Percentiles rank a stretch among this genome's conserved stretches.
Evolutionary conservation across 2,888 invertebrate species (phyloP).

Genomic region (Nematopogon swammerdamellus): DNA sequence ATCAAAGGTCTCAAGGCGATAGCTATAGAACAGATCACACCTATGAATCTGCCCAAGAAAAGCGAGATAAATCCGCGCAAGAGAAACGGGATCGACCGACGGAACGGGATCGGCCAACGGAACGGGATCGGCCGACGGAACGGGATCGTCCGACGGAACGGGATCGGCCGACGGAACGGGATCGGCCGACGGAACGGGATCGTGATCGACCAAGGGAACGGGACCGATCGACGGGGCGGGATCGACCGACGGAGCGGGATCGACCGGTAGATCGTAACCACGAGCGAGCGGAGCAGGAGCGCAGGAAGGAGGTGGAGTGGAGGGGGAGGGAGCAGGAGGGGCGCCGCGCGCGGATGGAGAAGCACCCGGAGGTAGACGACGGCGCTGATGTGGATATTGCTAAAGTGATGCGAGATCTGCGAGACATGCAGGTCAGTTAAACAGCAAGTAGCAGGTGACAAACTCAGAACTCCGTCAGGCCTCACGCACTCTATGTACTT

Average conservation of each 20-base stretch:
- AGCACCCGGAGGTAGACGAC: too few species aligned
- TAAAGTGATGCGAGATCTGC: slow-evolving; percentile 34
- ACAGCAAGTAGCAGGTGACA: neutral
- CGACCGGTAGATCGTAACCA: too few species aligned
- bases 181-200: slow-evolving; percentile 15
- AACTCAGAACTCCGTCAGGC: too few species aligned
- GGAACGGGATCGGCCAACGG: too few species aligned
- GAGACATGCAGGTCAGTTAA: slow-evolving; percentile 37
- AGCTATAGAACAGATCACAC: neutral
- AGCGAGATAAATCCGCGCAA: neutral
- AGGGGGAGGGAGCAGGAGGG: slow-evolving; percentile 15
- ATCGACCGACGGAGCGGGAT: neutral
- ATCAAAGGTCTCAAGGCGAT: too few species aligned
- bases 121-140: slow-evolving; percentile 7
- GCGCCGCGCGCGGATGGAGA: too few species aligned
- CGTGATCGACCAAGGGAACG: slow-evolving; percentile 20
- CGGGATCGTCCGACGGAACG: slow-evolving; percentile 13
- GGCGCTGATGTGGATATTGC: slow-evolving; percentile 36
- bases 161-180: slow-evolving; percentile 11
- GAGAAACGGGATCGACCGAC: neutral
- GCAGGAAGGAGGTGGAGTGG: slow-evolving; percentile 5
- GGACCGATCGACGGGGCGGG: too few species aligned
- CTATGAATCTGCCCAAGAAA: neutral
- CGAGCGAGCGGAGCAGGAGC: slow-evolving; percentile 15
- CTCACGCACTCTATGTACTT: too few species aligned